Conservation (phyloP, 2,113 vertebrate species). For the Nanorana parkeri region DNA sequence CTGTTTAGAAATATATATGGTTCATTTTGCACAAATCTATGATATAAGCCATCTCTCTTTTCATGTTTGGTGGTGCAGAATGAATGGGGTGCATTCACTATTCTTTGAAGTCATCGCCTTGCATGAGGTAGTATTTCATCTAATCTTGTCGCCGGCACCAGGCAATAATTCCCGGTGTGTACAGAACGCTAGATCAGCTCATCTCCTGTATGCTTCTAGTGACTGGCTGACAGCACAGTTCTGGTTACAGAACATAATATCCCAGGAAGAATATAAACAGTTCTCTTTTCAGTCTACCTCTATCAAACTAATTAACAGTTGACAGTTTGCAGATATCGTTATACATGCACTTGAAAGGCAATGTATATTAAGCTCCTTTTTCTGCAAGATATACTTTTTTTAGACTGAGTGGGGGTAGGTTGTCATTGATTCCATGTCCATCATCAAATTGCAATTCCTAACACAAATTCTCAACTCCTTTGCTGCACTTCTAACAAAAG, state of each 20-base stretch:
- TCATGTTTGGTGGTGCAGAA: neutral
- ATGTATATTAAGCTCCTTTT: slow-evolving; percentile 41
- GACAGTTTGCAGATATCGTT: slow-evolving; percentile 47
- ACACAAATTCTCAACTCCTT: slow-evolving; percentile 20
- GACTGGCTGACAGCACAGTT: slow-evolving; percentile 32
- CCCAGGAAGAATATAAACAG: neutral
- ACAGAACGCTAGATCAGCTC: slow-evolving; percentile 23
- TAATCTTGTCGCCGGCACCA: neutral
- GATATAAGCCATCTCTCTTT: neutral
- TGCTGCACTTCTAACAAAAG: slow-evolving; percentile 8
- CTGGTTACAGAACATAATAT: slow-evolving; percentile 43
- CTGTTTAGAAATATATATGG: no score
- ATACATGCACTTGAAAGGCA: slow-evolving; percentile 16
- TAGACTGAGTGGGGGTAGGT: neutral
- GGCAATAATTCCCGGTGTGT: neutral
- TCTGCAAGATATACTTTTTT: slow-evolving; percentile 47
- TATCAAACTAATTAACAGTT: slow-evolving; percentile 37
- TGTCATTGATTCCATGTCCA: slow-evolving; percentile 39
- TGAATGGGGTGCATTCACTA: neutral
- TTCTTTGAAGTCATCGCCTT: neutral
- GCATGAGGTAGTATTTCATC: neutral
- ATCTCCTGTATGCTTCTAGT: neutral
- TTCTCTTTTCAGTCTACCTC: slow-evolving; percentile 14
- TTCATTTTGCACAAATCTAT: neutral
- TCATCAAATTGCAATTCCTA: slow-evolving; percentile 41